Evolutionary conservation across 2,888 invertebrate species (phyloP).

Genomic region (Clusia tigrina): DNA sequence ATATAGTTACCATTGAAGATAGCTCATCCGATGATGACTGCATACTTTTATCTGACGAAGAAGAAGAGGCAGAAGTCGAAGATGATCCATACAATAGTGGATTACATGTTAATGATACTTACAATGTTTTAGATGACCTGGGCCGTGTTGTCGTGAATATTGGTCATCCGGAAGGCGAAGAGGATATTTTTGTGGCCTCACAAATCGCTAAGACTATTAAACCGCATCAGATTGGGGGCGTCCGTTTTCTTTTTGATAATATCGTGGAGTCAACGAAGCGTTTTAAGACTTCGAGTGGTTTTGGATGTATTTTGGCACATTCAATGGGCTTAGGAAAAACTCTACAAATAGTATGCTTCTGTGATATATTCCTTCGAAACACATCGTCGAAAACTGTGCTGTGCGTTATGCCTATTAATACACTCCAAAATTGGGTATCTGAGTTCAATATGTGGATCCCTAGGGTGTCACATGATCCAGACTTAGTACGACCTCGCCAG

Average conservation of each 20-base stretch:
- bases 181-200: slow-evolving; percentile 90
- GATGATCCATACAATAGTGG: slow-evolving; percentile 92
- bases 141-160: slow-evolving; percentile 93
- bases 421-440: slow-evolving; percentile 95
- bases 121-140: slow-evolving; percentile 89
- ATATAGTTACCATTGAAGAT: slow-evolving; percentile 78
- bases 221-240: slow-evolving; percentile 97
- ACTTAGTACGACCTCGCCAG: slow-evolving; percentile 79
- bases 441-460: slow-evolving; percentile 99
- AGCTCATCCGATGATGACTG: slow-evolving; percentile 83
- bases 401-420: slow-evolving; percentile 98
- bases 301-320: slow-evolving; percentile 98
- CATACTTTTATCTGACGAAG: slow-evolving; percentile 82
- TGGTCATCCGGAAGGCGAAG: slow-evolving; percentile 89
- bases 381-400: slow-evolving; percentile 88
- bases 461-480: slow-evolving; percentile 70
- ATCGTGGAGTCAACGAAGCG: slow-evolving; percentile 92
- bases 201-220: slow-evolving; percentile 91
- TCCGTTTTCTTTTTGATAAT: slow-evolving; percentile 95
- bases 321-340: slow-evolving; percentile 99
- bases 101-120: slow-evolving; percentile 90
- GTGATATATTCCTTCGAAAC: slow-evolving; percentile 92
- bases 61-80: slow-evolving; percentile 79
- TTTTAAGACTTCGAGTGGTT: slow-evolving; percentile 87
- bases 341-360: slow-evolving; percentile 92